A percentile compares a stretch with the other conserved stretches of the same genome.
Conservation (phyloP, 2,113 vertebrate genomes). For the Thymallus thymallus region DNA sequence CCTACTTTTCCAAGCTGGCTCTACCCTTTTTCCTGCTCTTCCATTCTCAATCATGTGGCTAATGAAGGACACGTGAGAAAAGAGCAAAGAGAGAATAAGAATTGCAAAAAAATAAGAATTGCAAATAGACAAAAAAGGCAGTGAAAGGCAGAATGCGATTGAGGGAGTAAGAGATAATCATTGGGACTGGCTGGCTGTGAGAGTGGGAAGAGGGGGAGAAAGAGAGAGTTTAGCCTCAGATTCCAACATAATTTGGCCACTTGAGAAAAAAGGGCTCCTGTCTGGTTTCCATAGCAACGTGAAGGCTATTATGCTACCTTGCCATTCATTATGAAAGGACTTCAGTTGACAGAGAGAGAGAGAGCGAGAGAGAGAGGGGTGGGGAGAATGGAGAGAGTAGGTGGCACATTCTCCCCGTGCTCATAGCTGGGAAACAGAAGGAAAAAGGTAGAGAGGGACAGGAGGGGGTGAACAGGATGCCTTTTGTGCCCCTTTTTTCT, state of each 20-base stretch:
- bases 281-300: conserved; percentile 95
- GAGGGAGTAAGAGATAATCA: conserved; percentile 5
- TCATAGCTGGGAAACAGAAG: background rate
- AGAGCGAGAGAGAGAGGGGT: background rate
- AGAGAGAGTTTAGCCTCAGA: conserved; percentile 43
- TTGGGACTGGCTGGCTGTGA: conserved; percentile 24
- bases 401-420: too few relatives aligned
- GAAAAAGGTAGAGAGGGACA: background rate
- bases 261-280: conserved; percentile 83
- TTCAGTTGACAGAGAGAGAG: conserved; percentile 77
- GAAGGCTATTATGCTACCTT: conserved; percentile 96
- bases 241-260: conserved; percentile 90
- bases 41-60: background rate
- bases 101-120: conserved; percentile 1
- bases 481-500: conserved; percentile 15
- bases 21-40: background rate
- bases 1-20: background rate
- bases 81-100: background rate
- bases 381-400: background rate
- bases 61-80: background rate
- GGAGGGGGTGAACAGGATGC: conserved; percentile 23
- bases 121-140: conserved; percentile 20
- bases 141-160: background rate
- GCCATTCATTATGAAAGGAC: conserved; percentile 98
- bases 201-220: conserved; percentile 10